phyloP scores from a whole-genome alignment of 1,140 invertebrate genomes.

The Listronotus oregonensis region DNA sequence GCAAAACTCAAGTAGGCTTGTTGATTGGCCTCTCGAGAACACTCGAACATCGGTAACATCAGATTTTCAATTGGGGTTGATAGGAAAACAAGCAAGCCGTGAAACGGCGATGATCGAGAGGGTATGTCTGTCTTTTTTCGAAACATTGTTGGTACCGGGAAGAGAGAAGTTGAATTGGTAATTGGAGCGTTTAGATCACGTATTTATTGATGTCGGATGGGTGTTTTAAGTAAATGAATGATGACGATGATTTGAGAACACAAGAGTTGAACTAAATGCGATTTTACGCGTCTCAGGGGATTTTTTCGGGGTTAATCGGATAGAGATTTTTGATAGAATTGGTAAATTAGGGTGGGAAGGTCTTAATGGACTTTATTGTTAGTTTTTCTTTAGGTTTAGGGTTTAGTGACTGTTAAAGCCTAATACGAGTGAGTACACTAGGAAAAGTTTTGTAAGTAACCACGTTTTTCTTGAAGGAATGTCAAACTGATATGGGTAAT shows the following conservation, averaged over 20 bases:
- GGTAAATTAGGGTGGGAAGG: background rate
- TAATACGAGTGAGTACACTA: too few species aligned
- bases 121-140: slow-evolving; percentile 3
- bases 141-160: too few species aligned
- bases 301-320: slow-evolving; percentile 10
- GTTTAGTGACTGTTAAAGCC: too few species aligned
- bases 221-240: slow-evolving; percentile 12
- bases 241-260: slow-evolving; percentile 12
- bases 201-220: slow-evolving; percentile 2
- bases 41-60: slow-evolving; percentile 25
- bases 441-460: too few species aligned
- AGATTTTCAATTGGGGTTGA: slow-evolving; percentile 11
- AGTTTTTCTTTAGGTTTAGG: background rate
- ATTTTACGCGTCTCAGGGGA: slow-evolving; percentile 15
- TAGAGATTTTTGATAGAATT: background rate
- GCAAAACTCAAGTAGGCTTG: slow-evolving; percentile 16
- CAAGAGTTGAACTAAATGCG: slow-evolving; percentile 16
- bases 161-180: background rate
- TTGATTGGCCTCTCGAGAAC: slow-evolving; percentile 32
- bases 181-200: background rate
- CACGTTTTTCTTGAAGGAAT: too few species aligned
- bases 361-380: background rate
- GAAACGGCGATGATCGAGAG: slow-evolving; percentile 18
- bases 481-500: too few species aligned
- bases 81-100: slow-evolving; percentile 12